These are phyloP conservation scores for Polyodon spathula DNA, from an alignment of 2,113 vertebrate species.

Conservation along the genomic window DNA sequence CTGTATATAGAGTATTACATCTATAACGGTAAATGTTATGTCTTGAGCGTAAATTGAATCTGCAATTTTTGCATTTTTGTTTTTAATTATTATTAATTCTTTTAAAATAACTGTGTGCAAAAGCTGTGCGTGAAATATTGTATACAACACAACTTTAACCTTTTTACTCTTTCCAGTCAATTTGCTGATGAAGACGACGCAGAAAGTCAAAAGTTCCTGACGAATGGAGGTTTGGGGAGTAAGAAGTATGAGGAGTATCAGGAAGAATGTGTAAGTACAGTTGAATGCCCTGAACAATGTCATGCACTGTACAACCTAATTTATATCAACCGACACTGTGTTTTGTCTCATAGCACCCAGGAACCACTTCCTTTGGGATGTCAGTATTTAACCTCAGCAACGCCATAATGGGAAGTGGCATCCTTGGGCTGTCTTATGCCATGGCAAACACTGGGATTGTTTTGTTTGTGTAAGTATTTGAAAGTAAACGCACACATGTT, in stretches of 20 bases:
- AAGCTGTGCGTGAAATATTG: neutral
- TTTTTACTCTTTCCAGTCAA: conserved; percentile 52
- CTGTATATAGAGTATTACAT: too few relatives aligned
- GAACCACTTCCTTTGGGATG: conserved; percentile 86
- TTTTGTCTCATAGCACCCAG: conserved; percentile 64
- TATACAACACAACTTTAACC: neutral
- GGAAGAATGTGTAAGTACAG: conserved; percentile 83
- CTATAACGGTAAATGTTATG: neutral
- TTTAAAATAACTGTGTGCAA: neutral
- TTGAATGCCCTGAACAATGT: neutral
- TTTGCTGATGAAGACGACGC: conserved; percentile 70
- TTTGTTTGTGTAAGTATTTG: conserved; percentile 76
- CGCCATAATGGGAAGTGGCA: conserved; percentile 96
- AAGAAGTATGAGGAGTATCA: conserved; percentile 78
- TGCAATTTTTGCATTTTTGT: neutral
- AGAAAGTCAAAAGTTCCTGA: conserved; percentile 85
- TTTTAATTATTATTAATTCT: neutral
- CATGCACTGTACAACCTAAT: neutral
- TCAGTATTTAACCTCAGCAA: conserved; percentile 94
- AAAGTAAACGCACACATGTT: too few relatives aligned
- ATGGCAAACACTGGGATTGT: conserved; percentile 96
- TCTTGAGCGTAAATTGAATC: neutral
- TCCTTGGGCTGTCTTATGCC: conserved; percentile 86
- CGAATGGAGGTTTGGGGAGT: conserved; percentile 74
- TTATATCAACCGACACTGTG: too few relatives aligned